Evolutionary conservation across 2,888 invertebrate species (phyloP), one percentile per base, ranked within the genome.

Genomic region (Eretmocerus hayati): DNA sequence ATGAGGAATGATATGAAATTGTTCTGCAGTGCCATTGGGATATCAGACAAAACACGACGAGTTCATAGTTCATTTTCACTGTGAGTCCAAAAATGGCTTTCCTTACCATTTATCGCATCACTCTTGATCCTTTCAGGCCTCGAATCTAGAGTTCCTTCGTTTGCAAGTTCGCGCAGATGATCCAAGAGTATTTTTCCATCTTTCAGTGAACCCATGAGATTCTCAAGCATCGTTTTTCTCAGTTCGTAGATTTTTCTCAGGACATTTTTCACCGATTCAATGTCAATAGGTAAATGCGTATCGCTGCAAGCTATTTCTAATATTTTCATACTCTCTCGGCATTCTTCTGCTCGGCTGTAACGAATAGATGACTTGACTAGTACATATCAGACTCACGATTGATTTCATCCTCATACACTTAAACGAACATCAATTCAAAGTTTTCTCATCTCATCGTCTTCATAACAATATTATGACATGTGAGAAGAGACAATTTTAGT

Each of bases 171-270:
- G 62, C 83, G 81, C 56, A 91, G 74, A 62, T 82, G 79, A 42
- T 83, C 84, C 60, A 91, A 74, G 54, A 90, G 74, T 45, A 78
- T 76, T 65, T 87, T 87, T 41, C 90, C 90, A 56, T 86, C 81
- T 64, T 87, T 86, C 41, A 91, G 74, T 3, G 90, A 85, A n/a
- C 79, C 77, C 81, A 89, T 87, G 3, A 90, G 78, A 5, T 83
- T 76, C 57, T 88, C 88, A 48, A 90, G 73, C 69, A 90, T 81
- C 42, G 79, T 75, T 62, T 84, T 82, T 51, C 84, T 74, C 55
- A 84, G 73, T 57, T 87, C 85, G 62, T 86, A 84, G 59, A 87
- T 81, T 64, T 79, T 81, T 50, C 78, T 79, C 19, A 89, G 73
- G 62, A 83, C 78, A 58, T 77, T 78, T 63, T 83, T 82, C 31